phyloP scores from a whole-genome alignment of 2,888 invertebrate species.

The Drosophila austrosaltans region DNA sequence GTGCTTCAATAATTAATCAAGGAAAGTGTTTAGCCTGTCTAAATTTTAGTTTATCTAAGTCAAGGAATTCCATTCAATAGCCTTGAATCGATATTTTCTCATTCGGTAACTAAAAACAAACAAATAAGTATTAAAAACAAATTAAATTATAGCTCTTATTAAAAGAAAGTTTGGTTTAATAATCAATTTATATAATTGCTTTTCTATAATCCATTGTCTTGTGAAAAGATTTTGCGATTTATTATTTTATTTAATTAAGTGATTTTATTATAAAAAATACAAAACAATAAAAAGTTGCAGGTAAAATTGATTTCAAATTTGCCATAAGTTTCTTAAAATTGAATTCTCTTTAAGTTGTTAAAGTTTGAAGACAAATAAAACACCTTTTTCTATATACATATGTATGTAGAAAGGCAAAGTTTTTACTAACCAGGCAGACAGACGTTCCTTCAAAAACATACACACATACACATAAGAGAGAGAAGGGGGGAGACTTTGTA shows the following conservation, averaged over 20 bases:
- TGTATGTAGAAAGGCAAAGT: constrained; percentile 33
- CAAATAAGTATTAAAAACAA: not conserved
- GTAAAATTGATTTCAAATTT: not conserved
- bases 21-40: too few species aligned
- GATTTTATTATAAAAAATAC: not conserved
- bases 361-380: constrained; percentile 29
- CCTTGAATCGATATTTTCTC: too few species aligned
- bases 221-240: not conserved
- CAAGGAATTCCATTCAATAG: too few species aligned
- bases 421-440: constrained; percentile 19
- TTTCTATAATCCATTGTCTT: not conserved
- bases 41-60: too few species aligned
- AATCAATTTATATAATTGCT: not conserved
- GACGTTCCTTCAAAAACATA: constrained; percentile 32
- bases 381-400: constrained; percentile 10
- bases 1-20: too few species aligned
- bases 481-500: not conserved
- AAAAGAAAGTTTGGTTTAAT: not conserved
- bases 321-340: constrained; percentile 10
- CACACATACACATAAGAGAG: constrained; percentile 26
- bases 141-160: not conserved
- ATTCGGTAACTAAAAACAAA: too few species aligned
- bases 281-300: not conserved
- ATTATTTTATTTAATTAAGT: not conserved
- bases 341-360: constrained; percentile 49